These are phyloP conservation scores for Platichthys stellatus DNA, from an alignment of 2,113 vertebrate genomes.

Conservation along the genomic window DNA sequence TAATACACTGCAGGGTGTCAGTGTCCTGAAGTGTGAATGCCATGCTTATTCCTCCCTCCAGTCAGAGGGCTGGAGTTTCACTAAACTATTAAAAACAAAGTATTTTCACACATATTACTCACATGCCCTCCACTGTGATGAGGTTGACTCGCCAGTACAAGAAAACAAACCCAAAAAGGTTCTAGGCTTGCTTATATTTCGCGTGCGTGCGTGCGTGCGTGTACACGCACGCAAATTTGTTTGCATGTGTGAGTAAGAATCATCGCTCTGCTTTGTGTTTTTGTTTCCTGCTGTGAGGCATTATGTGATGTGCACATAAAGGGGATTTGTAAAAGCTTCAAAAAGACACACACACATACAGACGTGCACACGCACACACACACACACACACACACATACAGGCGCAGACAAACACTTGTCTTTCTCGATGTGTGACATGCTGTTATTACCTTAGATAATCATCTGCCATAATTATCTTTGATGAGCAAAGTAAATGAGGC, in stretches of 20 bases:
- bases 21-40: constrained; percentile 24
- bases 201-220: too few species aligned
- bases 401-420: neutral
- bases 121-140: constrained; percentile 6
- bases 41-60: constrained; percentile 14
- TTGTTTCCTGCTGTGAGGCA: constrained; percentile 50
- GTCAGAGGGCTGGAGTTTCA: constrained; percentile 12
- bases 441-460: constrained; percentile 50
- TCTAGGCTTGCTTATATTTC: neutral
- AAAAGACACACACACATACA: neutral
- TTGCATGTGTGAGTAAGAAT: constrained; percentile 26
- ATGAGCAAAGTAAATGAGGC: constrained; percentile 23
- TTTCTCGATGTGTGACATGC: constrained; percentile 5
- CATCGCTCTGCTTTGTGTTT: constrained; percentile 26
- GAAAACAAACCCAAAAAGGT: neutral
- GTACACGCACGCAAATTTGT: too few species aligned
- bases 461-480: constrained; percentile 39
- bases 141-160: constrained; percentile 2
- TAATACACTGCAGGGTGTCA: constrained; percentile 9
- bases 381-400: neutral
- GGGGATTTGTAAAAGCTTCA: constrained; percentile 23
- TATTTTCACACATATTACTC: constrained; percentile 36
- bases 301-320: constrained; percentile 50
- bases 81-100: constrained; percentile 25
- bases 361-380: neutral